These are phyloP conservation scores for Tribolium castaneum DNA, from an alignment of 1,140 invertebrate genomes.

Conservation along the genomic window DNA sequence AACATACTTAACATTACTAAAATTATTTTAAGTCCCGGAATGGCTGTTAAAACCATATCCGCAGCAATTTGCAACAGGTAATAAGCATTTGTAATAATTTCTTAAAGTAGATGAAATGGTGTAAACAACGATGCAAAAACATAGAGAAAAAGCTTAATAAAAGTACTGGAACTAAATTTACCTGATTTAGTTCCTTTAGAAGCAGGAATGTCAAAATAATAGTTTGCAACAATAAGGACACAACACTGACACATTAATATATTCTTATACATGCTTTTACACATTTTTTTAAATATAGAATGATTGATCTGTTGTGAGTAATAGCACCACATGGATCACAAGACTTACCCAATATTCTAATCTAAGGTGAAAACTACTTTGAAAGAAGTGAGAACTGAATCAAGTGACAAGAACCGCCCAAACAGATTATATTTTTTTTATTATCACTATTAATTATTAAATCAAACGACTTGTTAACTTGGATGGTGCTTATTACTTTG, in stretches of 20 bases:
- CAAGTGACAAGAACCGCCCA: slow-evolving; percentile 1
- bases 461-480: too few species aligned
- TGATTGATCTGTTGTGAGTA: too few species aligned
- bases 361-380: slow-evolving; percentile 25
- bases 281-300: too few species aligned
- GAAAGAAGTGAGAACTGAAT: slow-evolving; percentile 10
- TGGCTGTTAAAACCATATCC: too few species aligned
- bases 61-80: not conserved
- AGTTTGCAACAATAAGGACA: slow-evolving; percentile 62
- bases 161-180: slow-evolving; percentile 62
- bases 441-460: not conserved
- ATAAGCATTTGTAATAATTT: not conserved
- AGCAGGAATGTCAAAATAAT: slow-evolving; percentile 63
- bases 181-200: slow-evolving; percentile 65
- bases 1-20: too few species aligned
- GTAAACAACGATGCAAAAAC: not conserved
- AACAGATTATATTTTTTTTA: too few species aligned
- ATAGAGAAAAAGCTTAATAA: slow-evolving; percentile 13
- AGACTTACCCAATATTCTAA: slow-evolving; percentile 34
- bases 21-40: too few species aligned
- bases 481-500: too few species aligned
- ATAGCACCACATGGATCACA: not conserved
- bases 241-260: slow-evolving; percentile 52
- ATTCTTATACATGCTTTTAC: slow-evolving; percentile 9
- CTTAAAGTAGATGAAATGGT: not conserved